phyloP scores from a whole-genome alignment of 2,113 vertebrate species.

The Speoplatyrhinus poulsoni region DNA sequence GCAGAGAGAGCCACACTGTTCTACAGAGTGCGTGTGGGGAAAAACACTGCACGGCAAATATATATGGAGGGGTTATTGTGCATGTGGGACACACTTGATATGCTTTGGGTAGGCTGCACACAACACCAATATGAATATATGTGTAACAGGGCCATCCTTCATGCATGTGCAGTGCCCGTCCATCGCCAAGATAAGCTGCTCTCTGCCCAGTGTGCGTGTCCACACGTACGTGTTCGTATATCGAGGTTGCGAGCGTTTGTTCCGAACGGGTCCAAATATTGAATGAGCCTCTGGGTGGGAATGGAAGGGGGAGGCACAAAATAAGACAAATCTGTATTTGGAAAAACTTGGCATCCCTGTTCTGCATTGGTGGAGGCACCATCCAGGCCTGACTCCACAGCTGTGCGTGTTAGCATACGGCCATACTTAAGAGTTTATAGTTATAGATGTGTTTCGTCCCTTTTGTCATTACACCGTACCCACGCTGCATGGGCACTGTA shows the following conservation, averaged over 20 bases:
- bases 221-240: constrained; percentile 28
- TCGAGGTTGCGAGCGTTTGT: constrained; percentile 29
- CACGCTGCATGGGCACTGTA: too few species aligned
- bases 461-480: background rate
- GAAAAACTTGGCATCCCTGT: constrained; percentile 48
- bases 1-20: too few species aligned
- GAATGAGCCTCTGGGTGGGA: constrained; percentile 55
- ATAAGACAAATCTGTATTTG: constrained; percentile 52
- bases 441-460: background rate
- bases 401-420: background rate
- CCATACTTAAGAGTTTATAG: constrained; percentile 10
- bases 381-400: constrained; percentile 33
- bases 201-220: background rate
- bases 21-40: constrained; percentile 1
- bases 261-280: constrained; percentile 36
- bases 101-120: background rate
- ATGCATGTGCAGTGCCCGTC: constrained; percentile 17
- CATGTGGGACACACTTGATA: constrained; percentile 5
- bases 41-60: background rate
- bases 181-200: constrained; percentile 4
- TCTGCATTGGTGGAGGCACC: constrained; percentile 40
- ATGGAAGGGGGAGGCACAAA: constrained; percentile 36
- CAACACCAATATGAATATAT: constrained; percentile 4
- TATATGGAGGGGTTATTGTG: constrained; percentile 6
- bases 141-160: constrained; percentile 34